phyloP scores from a whole-genome alignment of 2,888 invertebrate species.

The Norana najaformis region DNA sequence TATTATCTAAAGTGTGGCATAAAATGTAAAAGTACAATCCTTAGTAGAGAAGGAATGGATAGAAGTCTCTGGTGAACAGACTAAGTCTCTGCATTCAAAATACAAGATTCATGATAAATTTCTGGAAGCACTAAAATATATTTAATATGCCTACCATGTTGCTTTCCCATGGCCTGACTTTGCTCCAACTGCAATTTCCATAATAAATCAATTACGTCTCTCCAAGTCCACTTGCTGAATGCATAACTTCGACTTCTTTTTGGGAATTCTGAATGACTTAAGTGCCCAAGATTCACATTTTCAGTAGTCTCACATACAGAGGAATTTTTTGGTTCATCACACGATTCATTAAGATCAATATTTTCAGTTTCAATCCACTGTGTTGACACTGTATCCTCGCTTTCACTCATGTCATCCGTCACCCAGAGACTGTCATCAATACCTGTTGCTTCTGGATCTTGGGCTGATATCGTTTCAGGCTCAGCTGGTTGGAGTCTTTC shows the following conservation, averaged over 20 bases:
- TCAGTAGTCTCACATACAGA: neutral
- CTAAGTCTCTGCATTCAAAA: neutral
- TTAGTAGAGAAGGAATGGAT: neutral
- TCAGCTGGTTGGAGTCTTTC: neutral
- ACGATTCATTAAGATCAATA: neutral
- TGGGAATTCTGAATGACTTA: neutral
- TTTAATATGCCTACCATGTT: neutral
- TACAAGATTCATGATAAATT: neutral
- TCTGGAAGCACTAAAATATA: neutral
- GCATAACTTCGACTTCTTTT: neutral
- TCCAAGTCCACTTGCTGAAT: neutral
- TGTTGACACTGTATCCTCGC: neutral
- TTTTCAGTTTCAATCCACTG: neutral
- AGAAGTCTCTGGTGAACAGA: neutral
- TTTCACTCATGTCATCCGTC: neutral
- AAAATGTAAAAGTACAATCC: neutral
- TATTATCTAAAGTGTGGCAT: neutral
- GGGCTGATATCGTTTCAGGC: neutral
- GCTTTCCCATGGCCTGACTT: neutral
- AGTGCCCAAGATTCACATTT: neutral
- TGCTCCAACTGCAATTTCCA: neutral
- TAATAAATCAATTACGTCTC: neutral
- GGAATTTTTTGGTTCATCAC: neutral
- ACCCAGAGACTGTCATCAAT: neutral
- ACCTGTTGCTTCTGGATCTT: conserved; percentile 13